A percentile compares a stretch with the other conserved stretches of the same genome.
Conservation (phyloP, 2,888 invertebrate genomes). For the Lasioglossum leucozonium region DNA sequence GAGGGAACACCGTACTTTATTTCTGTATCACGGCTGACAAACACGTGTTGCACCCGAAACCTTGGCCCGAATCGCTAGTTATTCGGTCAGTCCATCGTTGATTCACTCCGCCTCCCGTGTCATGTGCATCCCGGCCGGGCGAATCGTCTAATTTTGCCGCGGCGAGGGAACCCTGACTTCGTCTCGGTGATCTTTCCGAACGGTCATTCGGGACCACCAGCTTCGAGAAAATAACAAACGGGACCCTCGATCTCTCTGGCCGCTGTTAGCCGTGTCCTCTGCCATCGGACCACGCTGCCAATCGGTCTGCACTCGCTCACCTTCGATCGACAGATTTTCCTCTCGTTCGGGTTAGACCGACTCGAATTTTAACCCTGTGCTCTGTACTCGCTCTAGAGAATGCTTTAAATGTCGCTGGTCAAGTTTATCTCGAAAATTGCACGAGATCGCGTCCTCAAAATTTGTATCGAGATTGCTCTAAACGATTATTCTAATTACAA, state of each 20-base stretch:
- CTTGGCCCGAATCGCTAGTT: slow-evolving; percentile 77
- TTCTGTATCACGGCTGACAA: slow-evolving; percentile 70
- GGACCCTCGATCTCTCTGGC: slow-evolving; percentile 2
- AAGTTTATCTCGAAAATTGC: too few relatives aligned
- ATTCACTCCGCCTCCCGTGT: slow-evolving; percentile 18
- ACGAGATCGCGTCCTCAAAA: too few relatives aligned
- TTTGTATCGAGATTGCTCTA: too few relatives aligned
- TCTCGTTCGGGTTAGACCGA: too few relatives aligned
- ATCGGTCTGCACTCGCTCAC: too few relatives aligned
- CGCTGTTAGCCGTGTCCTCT: background rate
- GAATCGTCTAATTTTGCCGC: slow-evolving; percentile 56
- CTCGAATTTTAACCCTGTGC: too few relatives aligned
- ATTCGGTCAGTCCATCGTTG: slow-evolving; percentile 63
- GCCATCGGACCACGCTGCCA: background rate
- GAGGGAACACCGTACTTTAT: slow-evolving; percentile 64
- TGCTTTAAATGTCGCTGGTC: too few relatives aligned
- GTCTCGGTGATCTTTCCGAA: slow-evolving; percentile 27
- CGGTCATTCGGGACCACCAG: background rate
- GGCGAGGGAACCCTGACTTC: slow-evolving; percentile 7
- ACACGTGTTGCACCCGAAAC: slow-evolving; percentile 74
- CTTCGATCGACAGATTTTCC: too few relatives aligned
- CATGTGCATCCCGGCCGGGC: slow-evolving; percentile 24
- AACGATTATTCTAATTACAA: too few relatives aligned
- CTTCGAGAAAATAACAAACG: slow-evolving; percentile 1
- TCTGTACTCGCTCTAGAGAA: too few relatives aligned